Conservation (phyloP, 2,113 vertebrate species). For the Rafetus swinhoei region DNA sequence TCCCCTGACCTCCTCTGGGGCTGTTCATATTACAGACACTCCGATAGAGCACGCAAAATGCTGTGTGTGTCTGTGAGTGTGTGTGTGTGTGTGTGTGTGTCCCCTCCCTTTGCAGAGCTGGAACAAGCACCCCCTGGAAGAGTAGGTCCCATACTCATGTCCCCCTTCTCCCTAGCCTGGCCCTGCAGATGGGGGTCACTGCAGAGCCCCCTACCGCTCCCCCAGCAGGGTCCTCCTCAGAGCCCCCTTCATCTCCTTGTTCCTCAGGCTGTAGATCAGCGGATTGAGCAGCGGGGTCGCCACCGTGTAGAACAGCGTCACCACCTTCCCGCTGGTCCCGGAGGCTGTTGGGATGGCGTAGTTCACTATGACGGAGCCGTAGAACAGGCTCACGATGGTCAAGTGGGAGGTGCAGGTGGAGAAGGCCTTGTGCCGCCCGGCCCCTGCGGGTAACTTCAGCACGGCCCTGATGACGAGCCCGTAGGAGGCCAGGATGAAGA, state of each 20-base stretch:
- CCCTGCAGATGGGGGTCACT: background rate
- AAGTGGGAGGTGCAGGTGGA: too few species aligned
- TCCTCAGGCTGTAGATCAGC: slow-evolving; percentile 68
- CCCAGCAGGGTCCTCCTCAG: slow-evolving; percentile 26
- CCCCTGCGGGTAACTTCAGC: too few species aligned
- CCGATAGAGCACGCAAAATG: background rate
- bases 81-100: background rate
- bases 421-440: too few species aligned
- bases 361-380: slow-evolving; percentile 60
- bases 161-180: background rate
- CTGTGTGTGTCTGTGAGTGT: too few species aligned
- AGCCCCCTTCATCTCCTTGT: slow-evolving; percentile 63
- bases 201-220: background rate
- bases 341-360: slow-evolving; percentile 57
- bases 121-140: background rate
- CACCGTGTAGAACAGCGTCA: slow-evolving; percentile 60
- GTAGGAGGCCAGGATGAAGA: slow-evolving; percentile 12
- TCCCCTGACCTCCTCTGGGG: too few species aligned
- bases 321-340: slow-evolving; percentile 47
- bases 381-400: slow-evolving; percentile 39
- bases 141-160: background rate
- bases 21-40: background rate
- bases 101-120: background rate
- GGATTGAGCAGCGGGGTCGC: slow-evolving; percentile 68
- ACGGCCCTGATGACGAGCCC: too few species aligned